Conservation (phyloP, 2,888 invertebrate genomes). For the Anthophora plumipes region DNA sequence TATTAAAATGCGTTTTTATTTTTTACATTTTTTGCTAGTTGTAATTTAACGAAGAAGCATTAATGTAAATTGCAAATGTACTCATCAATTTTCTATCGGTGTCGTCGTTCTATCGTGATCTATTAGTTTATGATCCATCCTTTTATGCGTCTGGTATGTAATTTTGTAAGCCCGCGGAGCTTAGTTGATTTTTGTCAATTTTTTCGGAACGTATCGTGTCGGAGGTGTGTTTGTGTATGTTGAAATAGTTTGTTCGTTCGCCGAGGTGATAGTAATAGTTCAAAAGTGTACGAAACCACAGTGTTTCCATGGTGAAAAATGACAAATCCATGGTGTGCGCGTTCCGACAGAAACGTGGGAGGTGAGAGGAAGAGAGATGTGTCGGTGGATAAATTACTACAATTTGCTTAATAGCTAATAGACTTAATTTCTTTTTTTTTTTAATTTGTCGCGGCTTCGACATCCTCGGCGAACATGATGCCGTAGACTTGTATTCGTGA, state of each 20-base stretch:
- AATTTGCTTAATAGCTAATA: slow-evolving; percentile 83
- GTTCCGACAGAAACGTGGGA: slow-evolving; percentile 60
- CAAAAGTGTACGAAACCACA: background rate
- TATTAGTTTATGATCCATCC: slow-evolving; percentile 60
- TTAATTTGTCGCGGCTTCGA: slow-evolving; percentile 16
- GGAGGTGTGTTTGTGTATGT: background rate
- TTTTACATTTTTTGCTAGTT: background rate
- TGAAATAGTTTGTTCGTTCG: background rate
- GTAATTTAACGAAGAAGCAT: background rate
- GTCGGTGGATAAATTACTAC: slow-evolving; percentile 76
- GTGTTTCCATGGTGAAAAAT: slow-evolving; percentile 50
- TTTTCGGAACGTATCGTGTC: background rate
- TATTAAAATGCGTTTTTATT: background rate
- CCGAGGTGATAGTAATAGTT: background rate
- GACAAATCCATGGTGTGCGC: slow-evolving; percentile 66
- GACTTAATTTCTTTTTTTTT: slow-evolving; percentile 47
- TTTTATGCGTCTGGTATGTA: slow-evolving; percentile 52
- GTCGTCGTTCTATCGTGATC: slow-evolving; percentile 33
- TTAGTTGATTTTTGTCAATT: slow-evolving; percentile 31
- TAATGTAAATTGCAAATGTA: background rate
- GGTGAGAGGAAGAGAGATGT: slow-evolving; percentile 69
- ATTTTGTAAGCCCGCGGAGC: slow-evolving; percentile 34
- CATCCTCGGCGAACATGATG: slow-evolving; percentile 16
- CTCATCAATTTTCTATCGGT: background rate
- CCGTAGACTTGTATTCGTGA: background rate